phyloP scores from a whole-genome alignment of 2,888 invertebrate genomes.

The Dioctria linearis region DNA sequence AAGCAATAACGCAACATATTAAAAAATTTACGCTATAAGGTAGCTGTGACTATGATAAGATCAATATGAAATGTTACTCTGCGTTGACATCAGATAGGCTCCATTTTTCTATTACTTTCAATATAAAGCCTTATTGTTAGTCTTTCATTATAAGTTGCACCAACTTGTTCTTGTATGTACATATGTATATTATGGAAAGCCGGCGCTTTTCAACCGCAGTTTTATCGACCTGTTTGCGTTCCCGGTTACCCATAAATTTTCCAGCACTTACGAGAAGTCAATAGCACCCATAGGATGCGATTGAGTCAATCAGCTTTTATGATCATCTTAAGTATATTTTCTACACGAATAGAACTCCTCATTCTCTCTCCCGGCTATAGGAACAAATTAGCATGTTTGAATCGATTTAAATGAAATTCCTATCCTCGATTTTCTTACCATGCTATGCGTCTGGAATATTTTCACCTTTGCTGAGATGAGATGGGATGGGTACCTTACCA shows the following conservation, averaged over 20 bases:
- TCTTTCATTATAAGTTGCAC: too few relatives aligned
- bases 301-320: constrained; percentile 41
- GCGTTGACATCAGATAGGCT: too few relatives aligned
- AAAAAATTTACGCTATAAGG: too few relatives aligned
- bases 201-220: constrained; percentile 17
- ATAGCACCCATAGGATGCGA: constrained; percentile 10
- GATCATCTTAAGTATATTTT: constrained; percentile 17
- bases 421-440: constrained; percentile 2
- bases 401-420: constrained; percentile 46
- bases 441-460: constrained; percentile 1
- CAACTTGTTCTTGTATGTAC: too few relatives aligned
- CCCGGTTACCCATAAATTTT: constrained; percentile 2
- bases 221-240: constrained; percentile 23
- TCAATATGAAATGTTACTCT: too few relatives aligned
- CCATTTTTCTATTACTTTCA: too few relatives aligned
- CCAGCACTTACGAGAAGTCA: constrained; percentile 24
- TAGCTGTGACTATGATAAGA: too few relatives aligned
- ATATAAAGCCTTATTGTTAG: too few relatives aligned
- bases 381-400: constrained; percentile 44
- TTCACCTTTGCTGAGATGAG: neutral
- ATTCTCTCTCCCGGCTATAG: constrained; percentile 4
- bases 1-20: too few relatives aligned
- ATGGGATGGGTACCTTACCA: neutral
- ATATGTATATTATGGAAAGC: neutral
- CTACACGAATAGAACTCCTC: constrained; percentile 30